Conservation (phyloP, 2,888 invertebrate species). For the Notodonta dromedarius region DNA sequence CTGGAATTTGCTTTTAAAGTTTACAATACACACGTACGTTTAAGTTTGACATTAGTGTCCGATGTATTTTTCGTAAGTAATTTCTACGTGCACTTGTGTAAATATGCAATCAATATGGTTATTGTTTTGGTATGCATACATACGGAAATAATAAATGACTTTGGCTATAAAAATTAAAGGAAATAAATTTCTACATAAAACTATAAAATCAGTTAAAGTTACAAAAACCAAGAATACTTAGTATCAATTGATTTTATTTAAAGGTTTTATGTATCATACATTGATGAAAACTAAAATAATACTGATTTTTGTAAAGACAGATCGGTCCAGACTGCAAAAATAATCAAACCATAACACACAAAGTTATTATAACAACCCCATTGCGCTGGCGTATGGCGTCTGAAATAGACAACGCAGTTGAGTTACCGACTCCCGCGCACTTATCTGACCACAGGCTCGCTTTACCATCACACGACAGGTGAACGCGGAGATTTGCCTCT, state of each 20-base stretch:
- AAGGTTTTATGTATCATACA: no score
- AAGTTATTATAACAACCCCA: neutral
- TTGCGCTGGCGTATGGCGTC: neutral
- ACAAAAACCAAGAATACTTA: no score
- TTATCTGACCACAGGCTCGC: neutral
- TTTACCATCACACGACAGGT: neutral
- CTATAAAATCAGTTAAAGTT: no score
- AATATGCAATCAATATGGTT: conserved; percentile 7
- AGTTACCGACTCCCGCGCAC: neutral
- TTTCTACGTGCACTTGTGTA: conserved; percentile 1
- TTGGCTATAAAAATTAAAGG: no score
- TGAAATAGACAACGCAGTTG: neutral
- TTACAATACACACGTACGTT: neutral
- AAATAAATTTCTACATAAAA: no score
- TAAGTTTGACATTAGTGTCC: neutral
- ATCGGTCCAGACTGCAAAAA: no score
- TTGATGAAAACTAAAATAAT: no score
- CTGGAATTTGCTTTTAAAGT: neutral
- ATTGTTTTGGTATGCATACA: neutral
- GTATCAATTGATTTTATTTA: no score
- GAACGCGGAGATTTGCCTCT: no score
- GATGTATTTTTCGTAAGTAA: neutral
- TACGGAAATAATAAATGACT: neutral
- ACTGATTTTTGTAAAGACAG: no score
- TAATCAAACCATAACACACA: no score